A percentile compares a stretch with the other conserved stretches of the same genome.
These are phyloP conservation scores for Castor canadensis DNA, from an alignment of 2,113 vertebrate species.

Conservation along the genomic window DNA sequence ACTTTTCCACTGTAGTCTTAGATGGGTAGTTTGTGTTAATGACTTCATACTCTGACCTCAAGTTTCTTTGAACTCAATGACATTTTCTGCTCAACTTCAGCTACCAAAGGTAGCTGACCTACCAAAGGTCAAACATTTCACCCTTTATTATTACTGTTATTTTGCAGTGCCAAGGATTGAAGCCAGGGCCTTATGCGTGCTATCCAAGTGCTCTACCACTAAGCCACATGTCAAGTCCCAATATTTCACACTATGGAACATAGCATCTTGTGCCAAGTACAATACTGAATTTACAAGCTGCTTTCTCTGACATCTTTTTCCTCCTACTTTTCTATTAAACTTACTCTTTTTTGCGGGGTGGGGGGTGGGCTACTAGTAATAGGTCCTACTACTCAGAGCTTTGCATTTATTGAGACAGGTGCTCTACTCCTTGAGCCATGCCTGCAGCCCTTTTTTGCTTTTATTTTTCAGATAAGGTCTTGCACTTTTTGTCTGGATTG, in stretches of 20 bases:
- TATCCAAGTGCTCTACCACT: not conserved
- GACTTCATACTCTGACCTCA: not conserved
- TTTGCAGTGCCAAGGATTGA: not conserved
- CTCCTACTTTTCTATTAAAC: not conserved
- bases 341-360: no score
- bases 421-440: no score
- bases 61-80: not conserved
- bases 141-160: not conserved
- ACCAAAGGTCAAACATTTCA: not conserved
- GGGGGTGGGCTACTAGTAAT: no score
- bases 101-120: not conserved
- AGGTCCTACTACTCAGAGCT: no score
- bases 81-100: not conserved
- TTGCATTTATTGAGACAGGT: no score
- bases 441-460: no score
- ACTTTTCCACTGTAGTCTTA: not conserved
- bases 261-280: not conserved
- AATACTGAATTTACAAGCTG: conserved; percentile 1
- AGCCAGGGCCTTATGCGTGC: not conserved
- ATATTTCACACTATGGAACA: not conserved
- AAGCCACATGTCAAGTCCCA: not conserved
- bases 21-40: conserved; percentile 1
- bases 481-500: no score
- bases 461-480: no score
- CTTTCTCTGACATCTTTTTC: not conserved